Base-by-base conservation (phyloP, 2,113 vertebrate species). In the Nestor notabilis region DNA sequence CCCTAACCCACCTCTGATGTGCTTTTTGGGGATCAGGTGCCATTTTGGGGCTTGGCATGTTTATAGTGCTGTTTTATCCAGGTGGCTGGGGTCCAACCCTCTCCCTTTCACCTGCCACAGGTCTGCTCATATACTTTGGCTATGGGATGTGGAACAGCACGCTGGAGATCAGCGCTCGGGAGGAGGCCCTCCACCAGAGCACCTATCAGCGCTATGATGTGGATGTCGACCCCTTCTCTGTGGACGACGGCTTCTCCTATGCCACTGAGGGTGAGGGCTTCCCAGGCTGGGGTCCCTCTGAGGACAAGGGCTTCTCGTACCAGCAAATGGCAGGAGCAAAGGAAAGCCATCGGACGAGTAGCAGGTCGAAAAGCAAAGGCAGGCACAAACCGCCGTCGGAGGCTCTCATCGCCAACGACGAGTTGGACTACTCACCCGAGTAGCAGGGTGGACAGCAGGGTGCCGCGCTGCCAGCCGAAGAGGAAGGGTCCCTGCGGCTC, bases 71-170 rank as follows among this genome's bases (percentile, higher is more conserved):
- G 16, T 41, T 50, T 50, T 46, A 63, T 9, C 28, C 0, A 0
- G 15, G 9, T 12, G 25, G 9, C 20, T 6, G 0, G 1, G 10
- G 25, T 64, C 52, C 86, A 92, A 83, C 63, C 29, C 33, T 87
- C 43, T 91, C 28, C 47, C 50, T 94, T 70, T 90, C 7, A 2
- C 65, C 84, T 9, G 6, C 50, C 3, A 1, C 97, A 99, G 99
- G 99, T 89, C 91, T 99, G 94, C 95, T 99, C 94, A 99, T 99
- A 98, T 99, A 99, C 78, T 98, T 98, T 37, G 98, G 99, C 70
- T 99, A 99, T 0, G 99, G 99, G 39, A 99, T 99, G 97, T 99
- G 99, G 99, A 99, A 99, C 98, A 99, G 99, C 98, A 99, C 98
- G 0, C 97, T 99, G 97, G 99, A 99, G 97, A 98, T 99, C 90